Base-by-base conservation (phyloP, 2,888 invertebrate genomes). In the Carabus problematicus region DNA sequence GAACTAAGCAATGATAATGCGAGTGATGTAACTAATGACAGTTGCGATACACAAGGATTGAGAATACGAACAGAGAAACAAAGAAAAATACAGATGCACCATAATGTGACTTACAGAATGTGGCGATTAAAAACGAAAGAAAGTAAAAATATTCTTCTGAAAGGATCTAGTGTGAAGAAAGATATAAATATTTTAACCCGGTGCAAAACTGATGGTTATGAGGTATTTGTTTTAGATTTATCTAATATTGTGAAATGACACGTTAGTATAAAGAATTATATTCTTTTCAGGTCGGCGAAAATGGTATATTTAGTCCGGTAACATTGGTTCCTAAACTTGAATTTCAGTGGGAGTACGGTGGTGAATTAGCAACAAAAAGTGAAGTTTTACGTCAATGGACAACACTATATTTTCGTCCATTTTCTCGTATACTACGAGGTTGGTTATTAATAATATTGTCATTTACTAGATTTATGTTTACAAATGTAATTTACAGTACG, bases 371-470 rank as follows among this genome's bases (percentile, higher is more conserved):
- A 8, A 76, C 79, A 19, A 77, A 76, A 72, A 73, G 73, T 45
- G 79, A 80, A 71, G 61, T 80, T 12, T 71, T 76, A 3, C 75
- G 75, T 12, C 77, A 79, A 52, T 80, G 80, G 80, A 72, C 77
- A 1, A 73, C 75, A 19, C 69, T 79, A 18, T 78, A 77, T 72
- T 79, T 79, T 64, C 75, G 75, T 29, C 79, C 79, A 4, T 78
- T 73, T 71, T 79, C 79, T 0, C 75, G 75, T 71, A 73, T 80
- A 64, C 78, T 77, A 56, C 73, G 79, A 77, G 76, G 79, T 79
- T 74, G 64, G 49, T 9, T 52, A 40, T 45, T 66, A 49, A 29
- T 3, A 29, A 29, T 6, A 29, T 29, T 29, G 2, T 29, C 2
- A 3, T 29, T 42, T 68, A 8, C 47, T 63, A n/a, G 7, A n/a